phyloP scores from a whole-genome alignment of 1,140 invertebrate genomes.

The Pseudomyrmex flavicornis region DNA sequence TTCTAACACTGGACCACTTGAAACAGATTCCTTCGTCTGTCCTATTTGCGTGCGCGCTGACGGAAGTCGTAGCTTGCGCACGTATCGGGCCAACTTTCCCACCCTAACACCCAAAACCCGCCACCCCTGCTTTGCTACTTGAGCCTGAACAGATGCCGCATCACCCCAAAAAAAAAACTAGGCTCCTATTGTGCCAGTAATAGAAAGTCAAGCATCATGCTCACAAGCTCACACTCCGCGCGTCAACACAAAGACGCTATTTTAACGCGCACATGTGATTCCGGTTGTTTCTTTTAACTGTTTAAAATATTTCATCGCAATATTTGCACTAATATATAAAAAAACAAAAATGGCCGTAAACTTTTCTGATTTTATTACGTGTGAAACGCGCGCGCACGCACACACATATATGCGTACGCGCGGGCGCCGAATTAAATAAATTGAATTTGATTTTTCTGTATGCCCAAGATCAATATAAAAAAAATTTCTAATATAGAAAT shows the following conservation, averaged over 20 bases:
- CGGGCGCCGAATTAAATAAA: slow-evolving; percentile 9
- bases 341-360: slow-evolving; percentile 15
- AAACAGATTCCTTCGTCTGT: slow-evolving; percentile 16
- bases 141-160: slow-evolving; percentile 83
- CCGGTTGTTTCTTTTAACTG: slow-evolving; percentile 9
- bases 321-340: neutral
- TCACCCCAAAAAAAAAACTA: slow-evolving; percentile 68
- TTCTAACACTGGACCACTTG: slow-evolving; percentile 54
- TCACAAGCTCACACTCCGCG: slow-evolving; percentile 61
- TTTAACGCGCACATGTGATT: slow-evolving; percentile 23
- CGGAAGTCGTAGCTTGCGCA: slow-evolving; percentile 76
- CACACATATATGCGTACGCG: too few relatives aligned
- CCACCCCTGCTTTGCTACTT: slow-evolving; percentile 78
- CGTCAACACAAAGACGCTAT: slow-evolving; percentile 6
- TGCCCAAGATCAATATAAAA: neutral
- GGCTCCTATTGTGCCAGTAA: slow-evolving; percentile 82
- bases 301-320: slow-evolving; percentile 46
- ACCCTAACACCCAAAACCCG: slow-evolving; percentile 39
- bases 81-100: slow-evolving; percentile 54
- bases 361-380: neutral
- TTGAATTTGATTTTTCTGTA: neutral
- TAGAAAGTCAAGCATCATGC: slow-evolving; percentile 79
- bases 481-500: neutral
- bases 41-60: slow-evolving; percentile 42
- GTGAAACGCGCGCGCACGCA: neutral